Evolutionary conservation across 2,797 vertebrate species (phyloP).

Genomic region (Psittacula derbiana): DNA sequence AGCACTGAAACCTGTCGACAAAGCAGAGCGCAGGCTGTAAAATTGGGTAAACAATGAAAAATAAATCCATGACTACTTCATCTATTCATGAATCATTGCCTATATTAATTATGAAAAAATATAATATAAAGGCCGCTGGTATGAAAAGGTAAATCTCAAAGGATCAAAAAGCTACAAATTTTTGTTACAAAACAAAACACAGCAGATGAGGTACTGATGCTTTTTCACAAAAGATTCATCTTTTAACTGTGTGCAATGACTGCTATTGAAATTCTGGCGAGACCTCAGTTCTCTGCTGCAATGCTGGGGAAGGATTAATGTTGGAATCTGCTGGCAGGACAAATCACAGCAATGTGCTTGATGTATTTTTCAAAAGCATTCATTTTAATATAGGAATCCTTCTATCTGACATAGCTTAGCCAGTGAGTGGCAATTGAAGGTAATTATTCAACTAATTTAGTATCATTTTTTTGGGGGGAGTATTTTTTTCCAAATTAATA

Average conservation of each 20-base stretch:
- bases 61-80: not conserved
- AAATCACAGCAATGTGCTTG: conserved; percentile 48
- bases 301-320: conserved; percentile 15
- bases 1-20: not conserved
- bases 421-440: conserved; percentile 56
- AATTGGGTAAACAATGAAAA: not conserved
- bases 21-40: not conserved
- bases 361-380: conserved; percentile 70
- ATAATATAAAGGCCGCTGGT: not conserved
- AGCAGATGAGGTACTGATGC: not conserved
- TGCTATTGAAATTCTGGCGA: conserved; percentile 46
- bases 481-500: conserved; percentile 28
- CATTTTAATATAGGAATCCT: conserved; percentile 54
- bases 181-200: not conserved
- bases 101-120: not conserved
- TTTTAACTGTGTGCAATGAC: conserved; percentile 5
- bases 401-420: conserved; percentile 37
- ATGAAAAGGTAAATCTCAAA: not conserved
- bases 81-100: not conserved
- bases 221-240: conserved; percentile 28
- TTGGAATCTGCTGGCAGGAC: conserved; percentile 53
- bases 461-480: not conserved
- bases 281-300: conserved; percentile 8
- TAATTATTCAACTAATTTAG: conserved; percentile 58
- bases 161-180: not conserved